phyloP scores from a whole-genome alignment of 2,113 vertebrate genomes.

The Cygnus buccinator region DNA sequence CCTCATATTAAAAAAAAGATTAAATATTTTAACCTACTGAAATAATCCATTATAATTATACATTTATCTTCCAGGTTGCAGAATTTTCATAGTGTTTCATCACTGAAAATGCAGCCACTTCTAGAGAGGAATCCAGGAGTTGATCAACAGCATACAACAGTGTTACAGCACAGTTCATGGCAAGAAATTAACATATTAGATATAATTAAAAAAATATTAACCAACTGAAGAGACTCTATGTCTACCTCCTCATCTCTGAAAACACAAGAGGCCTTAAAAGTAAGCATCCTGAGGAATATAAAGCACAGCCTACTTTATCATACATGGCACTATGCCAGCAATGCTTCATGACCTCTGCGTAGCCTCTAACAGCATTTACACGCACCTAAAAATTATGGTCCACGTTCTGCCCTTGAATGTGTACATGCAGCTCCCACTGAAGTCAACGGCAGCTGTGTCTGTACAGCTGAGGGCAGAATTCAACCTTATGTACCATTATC shows the following conservation, averaged over 20 bases:
- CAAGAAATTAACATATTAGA: conserved; percentile 2
- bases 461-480: conserved; percentile 12
- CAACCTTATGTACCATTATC: background rate
- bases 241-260: background rate
- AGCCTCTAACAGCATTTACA: background rate
- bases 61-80: background rate
- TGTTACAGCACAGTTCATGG: background rate
- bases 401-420: background rate
- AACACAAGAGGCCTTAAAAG: background rate
- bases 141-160: background rate
- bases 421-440: background rate
- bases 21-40: background rate
- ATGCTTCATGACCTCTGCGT: background rate
- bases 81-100: background rate
- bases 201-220: background rate
- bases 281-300: background rate
- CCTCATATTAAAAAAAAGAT: background rate
- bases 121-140: background rate
- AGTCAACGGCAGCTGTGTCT: background rate
- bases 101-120: background rate
- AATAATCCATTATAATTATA: background rate
- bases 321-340: background rate
- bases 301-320: background rate
- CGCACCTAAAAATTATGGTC: background rate
- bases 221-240: background rate